Evolutionary conservation across 2,797 vertebrate species (phyloP).

Genomic region (Onychomys torridus): DNA sequence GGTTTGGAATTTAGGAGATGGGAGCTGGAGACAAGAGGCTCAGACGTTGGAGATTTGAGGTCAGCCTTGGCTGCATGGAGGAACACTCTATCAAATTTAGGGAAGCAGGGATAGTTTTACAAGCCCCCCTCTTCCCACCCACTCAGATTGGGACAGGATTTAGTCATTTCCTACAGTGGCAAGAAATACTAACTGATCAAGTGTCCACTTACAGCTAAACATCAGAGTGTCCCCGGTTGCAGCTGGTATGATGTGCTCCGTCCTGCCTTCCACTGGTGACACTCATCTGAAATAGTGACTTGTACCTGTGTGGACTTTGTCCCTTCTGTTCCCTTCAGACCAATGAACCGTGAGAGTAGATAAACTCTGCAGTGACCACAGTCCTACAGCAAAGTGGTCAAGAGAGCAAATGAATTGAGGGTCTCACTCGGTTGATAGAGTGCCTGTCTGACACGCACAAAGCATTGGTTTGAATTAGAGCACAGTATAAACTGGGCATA

Average conservation of each 20-base stretch:
- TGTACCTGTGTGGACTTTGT: slow-evolving; percentile 92
- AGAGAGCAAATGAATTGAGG: slow-evolving; percentile 63
- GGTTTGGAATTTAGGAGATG: not conserved
- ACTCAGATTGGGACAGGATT: slow-evolving; percentile 52
- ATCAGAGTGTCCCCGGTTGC: slow-evolving; percentile 92
- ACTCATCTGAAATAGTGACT: slow-evolving; percentile 87
- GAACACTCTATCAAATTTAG: not conserved
- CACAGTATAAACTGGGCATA: not conserved
- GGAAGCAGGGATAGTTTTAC: not conserved
- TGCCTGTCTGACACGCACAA: not conserved
- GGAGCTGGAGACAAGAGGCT: too few species aligned
- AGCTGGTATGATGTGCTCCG: slow-evolving; percentile 88
- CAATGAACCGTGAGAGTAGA: slow-evolving; percentile 79
- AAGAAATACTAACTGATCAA: slow-evolving; percentile 91
- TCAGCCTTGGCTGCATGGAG: not conserved
- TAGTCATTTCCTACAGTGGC: slow-evolving; percentile 90
- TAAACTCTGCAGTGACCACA: slow-evolving; percentile 77
- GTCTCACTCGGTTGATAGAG: not conserved
- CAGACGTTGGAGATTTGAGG: not conserved
- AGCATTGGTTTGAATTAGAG: not conserved
- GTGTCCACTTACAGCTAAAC: slow-evolving; percentile 89
- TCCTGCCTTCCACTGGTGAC: slow-evolving; percentile 87
- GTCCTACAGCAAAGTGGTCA: slow-evolving; percentile 62
- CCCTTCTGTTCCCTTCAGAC: slow-evolving; percentile 86
- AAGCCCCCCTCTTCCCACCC: not conserved